phyloP scores from a whole-genome alignment of 2,888 invertebrate species.

The Macrophya annulata region DNA sequence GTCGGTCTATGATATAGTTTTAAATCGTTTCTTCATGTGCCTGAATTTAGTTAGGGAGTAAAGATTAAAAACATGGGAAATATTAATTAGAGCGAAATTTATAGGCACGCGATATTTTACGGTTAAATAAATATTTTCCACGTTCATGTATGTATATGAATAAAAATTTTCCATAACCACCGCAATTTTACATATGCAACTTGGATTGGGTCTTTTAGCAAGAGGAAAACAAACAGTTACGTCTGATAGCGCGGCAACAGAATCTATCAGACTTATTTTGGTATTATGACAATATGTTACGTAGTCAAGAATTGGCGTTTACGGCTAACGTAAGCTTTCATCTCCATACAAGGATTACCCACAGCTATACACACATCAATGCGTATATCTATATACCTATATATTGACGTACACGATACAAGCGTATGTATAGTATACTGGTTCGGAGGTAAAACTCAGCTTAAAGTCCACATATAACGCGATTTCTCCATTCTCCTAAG shows the following conservation, averaged over 20 bases:
- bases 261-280: slow-evolving; percentile 44
- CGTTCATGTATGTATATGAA: not conserved
- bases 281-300: slow-evolving; percentile 50
- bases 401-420: slow-evolving; percentile 9
- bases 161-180: not conserved
- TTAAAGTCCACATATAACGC: slow-evolving; percentile 32
- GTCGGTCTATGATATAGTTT: not conserved
- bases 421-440: not conserved
- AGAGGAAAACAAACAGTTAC: not conserved
- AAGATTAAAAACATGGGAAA: not conserved
- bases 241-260: not conserved
- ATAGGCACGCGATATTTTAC: slow-evolving; percentile 33
- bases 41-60: not conserved
- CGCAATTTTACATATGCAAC: not conserved
- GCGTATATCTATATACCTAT: too few relatives aligned
- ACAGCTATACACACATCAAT: not conserved
- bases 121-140: not conserved
- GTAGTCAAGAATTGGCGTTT: slow-evolving; percentile 39
- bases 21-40: not conserved
- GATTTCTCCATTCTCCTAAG: slow-evolving; percentile 36
- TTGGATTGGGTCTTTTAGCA: not conserved
- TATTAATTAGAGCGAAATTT: slow-evolving; percentile 26
- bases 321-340: slow-evolving; percentile 57
- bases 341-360: slow-evolving; percentile 59
- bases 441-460: slow-evolving; percentile 33